Evolutionary conservation across 2,113 vertebrate species (phyloP).

Genomic region (Otolemur garnettii): DNA sequence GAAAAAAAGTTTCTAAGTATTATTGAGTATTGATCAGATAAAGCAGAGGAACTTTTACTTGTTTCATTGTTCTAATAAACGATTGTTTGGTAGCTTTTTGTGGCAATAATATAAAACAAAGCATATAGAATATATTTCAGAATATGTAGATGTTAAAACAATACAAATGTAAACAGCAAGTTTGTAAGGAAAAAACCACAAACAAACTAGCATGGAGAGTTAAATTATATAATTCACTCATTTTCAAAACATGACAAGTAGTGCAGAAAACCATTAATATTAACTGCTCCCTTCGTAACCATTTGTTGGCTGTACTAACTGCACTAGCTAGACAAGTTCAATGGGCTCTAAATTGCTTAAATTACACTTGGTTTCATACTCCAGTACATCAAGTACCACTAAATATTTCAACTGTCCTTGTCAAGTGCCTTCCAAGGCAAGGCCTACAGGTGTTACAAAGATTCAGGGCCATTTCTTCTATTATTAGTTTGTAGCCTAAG

Average conservation of each 20-base stretch:
- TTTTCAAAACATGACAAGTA: slow-evolving; percentile 59
- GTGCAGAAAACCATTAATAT: slow-evolving; percentile 64
- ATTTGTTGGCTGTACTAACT: slow-evolving; percentile 60
- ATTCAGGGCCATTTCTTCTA: slow-evolving; percentile 79
- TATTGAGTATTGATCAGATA: neutral
- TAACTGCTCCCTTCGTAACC: slow-evolving; percentile 35
- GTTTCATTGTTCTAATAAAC: slow-evolving; percentile 1
- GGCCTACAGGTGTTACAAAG: slow-evolving; percentile 78
- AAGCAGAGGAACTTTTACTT: neutral
- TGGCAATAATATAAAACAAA: slow-evolving; percentile 33
- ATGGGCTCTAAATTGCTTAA: slow-evolving; percentile 67
- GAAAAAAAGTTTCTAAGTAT: neutral
- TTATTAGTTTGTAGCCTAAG: slow-evolving; percentile 84
- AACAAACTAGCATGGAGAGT: neutral
- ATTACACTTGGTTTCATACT: slow-evolving; percentile 68
- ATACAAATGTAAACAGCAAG: slow-evolving; percentile 6
- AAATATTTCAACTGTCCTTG: slow-evolving; percentile 64
- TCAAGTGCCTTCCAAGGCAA: slow-evolving; percentile 69
- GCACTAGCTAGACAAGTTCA: slow-evolving; percentile 66
- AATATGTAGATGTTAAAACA: slow-evolving; percentile 13
- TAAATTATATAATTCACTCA: slow-evolving; percentile 30
- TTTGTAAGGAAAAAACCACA: slow-evolving; percentile 19
- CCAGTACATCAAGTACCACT: slow-evolving; percentile 53
- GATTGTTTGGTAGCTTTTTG: neutral
- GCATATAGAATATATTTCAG: neutral